Base-by-base conservation (phyloP, 2,888 invertebrate species). In the Atrina japonica region DNA sequence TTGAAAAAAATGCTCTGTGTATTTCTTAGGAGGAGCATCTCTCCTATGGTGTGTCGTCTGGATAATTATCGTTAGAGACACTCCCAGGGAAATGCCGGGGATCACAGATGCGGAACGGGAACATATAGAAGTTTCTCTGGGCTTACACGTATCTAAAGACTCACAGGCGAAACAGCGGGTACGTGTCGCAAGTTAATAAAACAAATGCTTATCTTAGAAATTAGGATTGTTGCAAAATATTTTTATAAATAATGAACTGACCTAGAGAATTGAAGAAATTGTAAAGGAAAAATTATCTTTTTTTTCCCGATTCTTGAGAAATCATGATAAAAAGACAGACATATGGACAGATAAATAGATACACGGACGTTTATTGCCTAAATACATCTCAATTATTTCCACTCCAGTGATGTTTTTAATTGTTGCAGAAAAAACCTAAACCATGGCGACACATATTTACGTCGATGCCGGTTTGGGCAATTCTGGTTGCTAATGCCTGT, bases 61-160 rank as follows among this genome's bases (percentile, higher is more conserved):
- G 90, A 84, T 88, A 69, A 89, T 91, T 55, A 84, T 91, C 43
- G 91, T 93, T 21, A 92, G 92, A 71, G 93, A 93, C 76, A 91
- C 89, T 25, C 92, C 93, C 0, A 91, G 91, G 7, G 87, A 89
- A 21, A 93, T 93, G 88, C 92, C 92, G 1, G 86, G 92, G 30
- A 92, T 94, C 58, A 88, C 91, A 0, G 83, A 83, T 0, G 88
- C 88, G 2, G 89, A 89, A 72, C 73, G 74, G 52, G 74, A 79
- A 23, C 88, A 88, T 76, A 88, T 89, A 55, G 76, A 83, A 49
- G 77, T 70, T 35, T 84, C 85, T 0, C 69, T 87, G n/a, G 79
- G 80, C 2, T 35, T 41, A 16, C 40, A 41, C 40, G 25, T n/a
- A 49, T 9, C 30, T 11, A 3, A 47, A 11, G 27, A 45, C 16